Percentiles rank a stretch among this genome's conserved stretches.
phyloP scores from a whole-genome alignment of 2,888 invertebrate genomes.

The Nomada flava region DNA sequence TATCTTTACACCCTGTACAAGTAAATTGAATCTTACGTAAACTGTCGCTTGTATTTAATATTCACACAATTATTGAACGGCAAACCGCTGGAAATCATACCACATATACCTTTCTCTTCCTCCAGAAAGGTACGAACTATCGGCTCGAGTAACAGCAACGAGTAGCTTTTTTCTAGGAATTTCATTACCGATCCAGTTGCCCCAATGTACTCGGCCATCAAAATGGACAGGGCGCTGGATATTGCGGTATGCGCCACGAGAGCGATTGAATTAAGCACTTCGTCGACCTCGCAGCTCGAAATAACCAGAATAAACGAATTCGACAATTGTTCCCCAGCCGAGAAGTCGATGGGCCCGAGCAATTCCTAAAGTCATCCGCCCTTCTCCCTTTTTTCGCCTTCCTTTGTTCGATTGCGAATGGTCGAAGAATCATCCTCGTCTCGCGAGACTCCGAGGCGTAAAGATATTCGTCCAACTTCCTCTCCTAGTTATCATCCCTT shows the following conservation, averaged over 20 bases:
- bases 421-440: not conserved
- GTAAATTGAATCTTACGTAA: too few species aligned
- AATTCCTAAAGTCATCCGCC: not conserved
- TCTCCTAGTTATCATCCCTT: not conserved
- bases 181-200: conserved; percentile 42
- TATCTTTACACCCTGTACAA: too few species aligned
- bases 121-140: too few species aligned
- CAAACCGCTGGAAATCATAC: too few species aligned
- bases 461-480: not conserved
- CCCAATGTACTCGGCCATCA: conserved; percentile 3
- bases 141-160: not conserved
- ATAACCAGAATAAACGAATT: conserved; percentile 36
- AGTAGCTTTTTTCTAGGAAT: conserved; percentile 1
- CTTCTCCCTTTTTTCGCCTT: not conserved
- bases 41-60: too few species aligned
- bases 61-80: too few species aligned
- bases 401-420: not conserved
- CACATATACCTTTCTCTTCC: not conserved
- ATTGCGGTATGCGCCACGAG: conserved; percentile 38
- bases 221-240: conserved; percentile 39
- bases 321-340: not conserved
- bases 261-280: conserved; percentile 57
- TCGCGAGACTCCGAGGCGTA: not conserved
- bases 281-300: conserved; percentile 34
- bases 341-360: conserved; percentile 1